These are phyloP conservation scores for Drosophila picticornis DNA, from an alignment of 2,888 invertebrate species.

Conservation along the genomic window DNA sequence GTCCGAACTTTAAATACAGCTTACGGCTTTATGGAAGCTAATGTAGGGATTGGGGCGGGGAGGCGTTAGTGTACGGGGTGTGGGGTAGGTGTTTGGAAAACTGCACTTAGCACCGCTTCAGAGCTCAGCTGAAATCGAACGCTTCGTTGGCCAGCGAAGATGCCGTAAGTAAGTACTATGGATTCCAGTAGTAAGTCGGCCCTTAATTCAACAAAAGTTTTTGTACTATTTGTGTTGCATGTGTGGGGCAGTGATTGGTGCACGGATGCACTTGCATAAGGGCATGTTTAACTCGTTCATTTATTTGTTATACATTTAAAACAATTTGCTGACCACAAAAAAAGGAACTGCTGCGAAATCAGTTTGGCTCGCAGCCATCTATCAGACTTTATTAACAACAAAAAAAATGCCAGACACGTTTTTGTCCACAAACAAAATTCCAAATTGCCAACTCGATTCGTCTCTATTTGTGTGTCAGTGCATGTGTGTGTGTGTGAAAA, in stretches of 20 bases:
- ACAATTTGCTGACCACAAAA: constrained; percentile 49
- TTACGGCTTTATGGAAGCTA: constrained; percentile 22
- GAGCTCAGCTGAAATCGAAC: constrained; percentile 60
- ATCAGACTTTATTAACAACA: constrained; percentile 42
- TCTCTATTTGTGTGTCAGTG: constrained; percentile 16
- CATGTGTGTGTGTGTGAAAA: constrained; percentile 4
- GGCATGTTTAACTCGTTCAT: constrained; percentile 47
- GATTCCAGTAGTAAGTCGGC: constrained; percentile 49
- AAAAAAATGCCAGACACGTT: constrained; percentile 59
- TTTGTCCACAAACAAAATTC: constrained; percentile 37
- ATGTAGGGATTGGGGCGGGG: too few species aligned
- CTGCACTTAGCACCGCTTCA: constrained; percentile 51
- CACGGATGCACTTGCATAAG: not conserved
- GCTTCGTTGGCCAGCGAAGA: constrained; percentile 59
- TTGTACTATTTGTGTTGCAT: constrained; percentile 9
- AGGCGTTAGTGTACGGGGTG: not conserved
- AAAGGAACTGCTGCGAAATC: constrained; percentile 33
- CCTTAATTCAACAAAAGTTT: constrained; percentile 54
- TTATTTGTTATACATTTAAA: constrained; percentile 48
- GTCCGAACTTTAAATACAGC: constrained; percentile 63
- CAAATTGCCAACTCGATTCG: constrained; percentile 52
- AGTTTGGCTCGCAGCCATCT: constrained; percentile 21
- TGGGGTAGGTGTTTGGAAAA: constrained; percentile 15
- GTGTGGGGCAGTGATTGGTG: constrained; percentile 12
- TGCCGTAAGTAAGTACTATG: constrained; percentile 65